A percentile compares a stretch with the other conserved stretches of the same genome.
Conservation (phyloP, 2,797 vertebrate species). For the Phyllotis vaccarum region DNA sequence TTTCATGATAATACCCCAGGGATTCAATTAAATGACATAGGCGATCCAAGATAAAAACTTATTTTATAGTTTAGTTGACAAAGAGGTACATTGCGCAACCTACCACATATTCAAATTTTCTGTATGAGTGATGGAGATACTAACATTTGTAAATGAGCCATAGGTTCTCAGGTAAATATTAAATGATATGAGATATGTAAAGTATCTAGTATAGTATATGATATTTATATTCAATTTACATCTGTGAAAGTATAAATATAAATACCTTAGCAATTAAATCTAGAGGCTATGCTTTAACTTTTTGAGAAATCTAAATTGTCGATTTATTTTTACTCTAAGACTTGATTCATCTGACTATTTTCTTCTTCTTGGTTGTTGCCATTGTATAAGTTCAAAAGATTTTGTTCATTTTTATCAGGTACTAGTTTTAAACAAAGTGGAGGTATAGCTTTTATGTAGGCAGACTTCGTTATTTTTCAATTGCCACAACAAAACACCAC, state of each 20-base stretch:
- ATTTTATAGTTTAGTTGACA: background rate
- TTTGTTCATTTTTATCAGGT: background rate
- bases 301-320: no score
- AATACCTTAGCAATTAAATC: background rate
- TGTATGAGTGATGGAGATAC: background rate
- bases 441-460: background rate
- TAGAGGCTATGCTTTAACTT: background rate
- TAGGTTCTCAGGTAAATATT: background rate
- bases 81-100: background rate
- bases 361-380: background rate
- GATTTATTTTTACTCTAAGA: background rate
- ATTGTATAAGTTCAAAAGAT: background rate
- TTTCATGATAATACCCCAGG: background rate
- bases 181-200: background rate
- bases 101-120: background rate
- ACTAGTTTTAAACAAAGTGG: background rate
- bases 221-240: background rate
- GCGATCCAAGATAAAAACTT: slow-evolving; percentile 16
- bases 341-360: background rate
- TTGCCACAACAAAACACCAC: background rate
- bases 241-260: background rate
- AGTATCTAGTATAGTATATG: background rate
- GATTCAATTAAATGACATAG: background rate
- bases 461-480: background rate
- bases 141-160: slow-evolving; percentile 15